Base-by-base conservation (phyloP, 2,888 invertebrate species). In the Nycteola revayana region DNA sequence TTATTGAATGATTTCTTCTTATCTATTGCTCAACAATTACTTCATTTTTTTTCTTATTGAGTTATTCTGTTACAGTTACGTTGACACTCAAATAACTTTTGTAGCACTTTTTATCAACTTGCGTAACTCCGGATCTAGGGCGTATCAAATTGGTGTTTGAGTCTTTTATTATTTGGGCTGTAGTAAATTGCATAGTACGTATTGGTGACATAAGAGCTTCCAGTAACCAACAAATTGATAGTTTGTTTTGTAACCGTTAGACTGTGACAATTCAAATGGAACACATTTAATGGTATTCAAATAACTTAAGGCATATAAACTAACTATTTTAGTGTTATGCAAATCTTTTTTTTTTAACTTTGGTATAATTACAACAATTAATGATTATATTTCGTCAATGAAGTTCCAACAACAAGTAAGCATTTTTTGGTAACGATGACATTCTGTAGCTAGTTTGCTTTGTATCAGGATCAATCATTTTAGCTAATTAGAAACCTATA, bases 71-170 rank as follows among this genome's bases (percentile, higher is more conserved):
- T 58, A 42, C 44, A 47, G 65, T 73, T 72, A 70, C 73, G 66
- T 66, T 59, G 48, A 37, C 47, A 52, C 55, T 58, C 37, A 49
- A 27, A 44, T 28, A 7, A 41, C 66, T 66, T 70, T 56, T 43
- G 43, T 29, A 6, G 39, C 66, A 66, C 71, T 56, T 44, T 75
- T 69, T 57, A 43, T 36, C 39, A 32, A 43, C 55, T 76, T 72
- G 57, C 60, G 73, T 56, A 77, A 80, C 60, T 53, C 50, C 65
- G 64, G 60, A 81, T 69, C 72, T 77, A 65, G 78, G 67, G 69
- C 78, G 62, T 60, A 47, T 55, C 66, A 42, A 71, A 73, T 75
- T 60, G 56, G 21, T 41, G 48, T 37, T 32, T 29, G 47, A 28
- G 49, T 55, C 46, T 40, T 61, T 54, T 49, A 62, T 42, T 58